Evolutionary conservation across 2,797 vertebrate species (phyloP), one percentile per base, ranked within the genome.

Genomic region (Macropus fuliginosus): DNA sequence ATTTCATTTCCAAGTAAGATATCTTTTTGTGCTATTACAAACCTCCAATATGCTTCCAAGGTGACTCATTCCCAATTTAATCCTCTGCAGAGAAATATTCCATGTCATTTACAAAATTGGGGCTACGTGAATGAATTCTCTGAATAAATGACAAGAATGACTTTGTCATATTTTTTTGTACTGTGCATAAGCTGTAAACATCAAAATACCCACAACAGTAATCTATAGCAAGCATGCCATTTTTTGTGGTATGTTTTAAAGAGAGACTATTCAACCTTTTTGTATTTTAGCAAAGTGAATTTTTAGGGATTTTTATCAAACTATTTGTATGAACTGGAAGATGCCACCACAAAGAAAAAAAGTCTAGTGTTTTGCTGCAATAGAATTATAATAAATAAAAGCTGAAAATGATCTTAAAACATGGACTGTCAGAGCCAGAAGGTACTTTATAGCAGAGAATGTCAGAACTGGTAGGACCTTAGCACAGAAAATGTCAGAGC

Each of bases 271-370:
- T 74, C 56, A 56, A 34, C 81, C 74, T 50, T 54, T 97, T 95
- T 95, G 89, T 95, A 56, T 94, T 91, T 94, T 62, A 95, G 91
- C 94, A 90, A 59, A 96, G 87, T 50, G 57, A 95, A 66, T 87
- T 89, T 87, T 87, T 59, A 52, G 62, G 54, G 13, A 2, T 27
- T 54, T 94, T 95, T 93, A 31, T 40, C 12, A 34, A 74, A 92
- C 74, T 46, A 52, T 92, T 87, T 90, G 93, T 14, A 11, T 81
- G 62, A 91, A 56, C 0, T 40, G 56, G 31, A 40, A 1, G 3
- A 62, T 94, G 59, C 54, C 55, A 66, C 57, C 55, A 90, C 56
- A 93, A 93, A 74, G 91, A 56, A 96, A 56, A 96, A 94, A 28
- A 62, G 62, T 56, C n/a, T 92, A 93, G 46, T 89, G 46, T 18